phyloP scores from a whole-genome alignment of 1,140 invertebrate genomes.

The Diorhabda carinulata region DNA sequence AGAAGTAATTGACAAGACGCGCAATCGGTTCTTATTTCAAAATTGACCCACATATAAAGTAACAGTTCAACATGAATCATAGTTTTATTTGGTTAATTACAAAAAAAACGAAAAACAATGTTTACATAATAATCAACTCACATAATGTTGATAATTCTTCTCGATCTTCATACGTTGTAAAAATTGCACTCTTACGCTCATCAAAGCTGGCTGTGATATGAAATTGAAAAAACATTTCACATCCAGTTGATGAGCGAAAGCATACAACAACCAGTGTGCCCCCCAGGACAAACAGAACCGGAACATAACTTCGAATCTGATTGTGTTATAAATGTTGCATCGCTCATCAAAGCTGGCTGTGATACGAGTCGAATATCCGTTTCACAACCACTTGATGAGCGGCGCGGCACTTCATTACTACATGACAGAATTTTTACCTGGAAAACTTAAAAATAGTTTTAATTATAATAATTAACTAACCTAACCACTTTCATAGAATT shows the following conservation, averaged over 20 bases:
- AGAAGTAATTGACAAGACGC: too few species aligned
- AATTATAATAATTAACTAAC: too few species aligned
- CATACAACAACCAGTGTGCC: conserved; percentile 20
- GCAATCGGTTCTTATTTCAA: too few species aligned
- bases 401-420: conserved; percentile 32
- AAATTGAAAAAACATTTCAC: conserved; percentile 66
- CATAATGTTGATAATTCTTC: too few species aligned
- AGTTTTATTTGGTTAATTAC: neutral
- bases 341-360: conserved; percentile 82
- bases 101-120: neutral
- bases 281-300: neutral
- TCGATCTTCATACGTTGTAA: conserved; percentile 9
- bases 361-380: conserved; percentile 57
- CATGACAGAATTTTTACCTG: conserved; percentile 3
- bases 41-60: too few species aligned
- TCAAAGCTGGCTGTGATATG: conserved; percentile 94
- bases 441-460: too few species aligned
- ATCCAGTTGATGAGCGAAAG: conserved; percentile 69
- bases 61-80: too few species aligned
- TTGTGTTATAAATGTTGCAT: conserved; percentile 48
- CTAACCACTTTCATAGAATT: too few species aligned
- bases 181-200: conserved; percentile 58
- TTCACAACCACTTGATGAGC: conserved; percentile 48
- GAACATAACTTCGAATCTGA: neutral
- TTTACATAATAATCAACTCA: neutral